Conservation (phyloP, 1,140 invertebrate species). For the Lasioglossum albipes region DNA sequence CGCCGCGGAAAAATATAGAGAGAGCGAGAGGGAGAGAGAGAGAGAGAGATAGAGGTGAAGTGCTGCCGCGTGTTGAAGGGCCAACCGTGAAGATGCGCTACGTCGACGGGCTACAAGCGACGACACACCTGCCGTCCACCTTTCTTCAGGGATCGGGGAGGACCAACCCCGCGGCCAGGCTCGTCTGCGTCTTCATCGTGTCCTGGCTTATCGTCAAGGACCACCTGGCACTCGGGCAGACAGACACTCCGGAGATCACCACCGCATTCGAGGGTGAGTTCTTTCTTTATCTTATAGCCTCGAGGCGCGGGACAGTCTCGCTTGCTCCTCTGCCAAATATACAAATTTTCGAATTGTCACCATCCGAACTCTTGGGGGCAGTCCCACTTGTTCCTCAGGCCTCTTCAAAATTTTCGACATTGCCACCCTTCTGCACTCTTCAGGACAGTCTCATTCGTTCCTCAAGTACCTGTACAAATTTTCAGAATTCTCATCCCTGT, state of each 20-base stretch:
- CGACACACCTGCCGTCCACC: constrained; percentile 43
- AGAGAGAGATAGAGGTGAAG: not conserved
- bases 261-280: constrained; percentile 63
- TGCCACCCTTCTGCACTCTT: no score
- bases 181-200: constrained; percentile 57
- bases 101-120: constrained; percentile 37
- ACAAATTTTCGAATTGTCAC: no score
- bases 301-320: no score
- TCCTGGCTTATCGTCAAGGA: constrained; percentile 62
- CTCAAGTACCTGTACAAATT: no score
- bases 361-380: no score
- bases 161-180: constrained; percentile 30
- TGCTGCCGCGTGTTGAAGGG: constrained; percentile 46
- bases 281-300: no score
- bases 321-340: no score
- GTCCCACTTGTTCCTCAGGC: no score
- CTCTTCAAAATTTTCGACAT: no score
- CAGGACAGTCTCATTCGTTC: no score
- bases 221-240: constrained; percentile 58
- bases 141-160: constrained; percentile 12
- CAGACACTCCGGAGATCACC: constrained; percentile 66
- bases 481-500: no score
- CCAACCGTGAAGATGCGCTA: constrained; percentile 51
- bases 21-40: no score
- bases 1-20: constrained; percentile 18